Percentiles rank a stretch among this genome's conserved stretches.
Conservation (phyloP, 2,797 vertebrate genomes). For the Vultur gryphus region DNA sequence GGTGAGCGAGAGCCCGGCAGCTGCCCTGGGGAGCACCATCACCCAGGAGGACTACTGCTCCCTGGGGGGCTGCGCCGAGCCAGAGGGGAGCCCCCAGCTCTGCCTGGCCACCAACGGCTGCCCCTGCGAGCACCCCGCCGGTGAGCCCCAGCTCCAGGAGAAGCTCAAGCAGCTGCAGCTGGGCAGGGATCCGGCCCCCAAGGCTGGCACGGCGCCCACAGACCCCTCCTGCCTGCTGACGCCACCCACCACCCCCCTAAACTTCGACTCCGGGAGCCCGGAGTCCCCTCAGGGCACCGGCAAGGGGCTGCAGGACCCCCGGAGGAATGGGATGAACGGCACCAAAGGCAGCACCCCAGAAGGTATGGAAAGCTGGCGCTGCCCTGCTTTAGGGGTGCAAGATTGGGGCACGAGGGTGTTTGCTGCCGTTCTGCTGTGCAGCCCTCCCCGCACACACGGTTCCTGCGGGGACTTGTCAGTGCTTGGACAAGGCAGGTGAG, state of each 20-base stretch:
- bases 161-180: constrained; percentile 67
- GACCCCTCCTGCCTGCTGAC: constrained; percentile 88
- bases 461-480: not conserved
- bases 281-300: constrained; percentile 59
- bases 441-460: rapidly evolving
- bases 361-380: constrained; percentile 67
- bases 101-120: not conserved
- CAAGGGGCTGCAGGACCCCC: constrained; percentile 64
- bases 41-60: not conserved
- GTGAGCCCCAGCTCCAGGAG: constrained; percentile 53
- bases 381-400: not conserved
- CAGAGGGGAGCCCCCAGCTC: not conserved
- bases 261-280: constrained; percentile 66
- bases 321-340: constrained; percentile 69
- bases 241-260: constrained; percentile 86
- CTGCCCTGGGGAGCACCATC: not conserved
- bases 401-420: not conserved
- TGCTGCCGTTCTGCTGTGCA: not conserved
- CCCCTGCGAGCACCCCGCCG: not conserved
- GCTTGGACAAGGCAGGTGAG: not conserved
- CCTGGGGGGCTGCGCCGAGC: not conserved
- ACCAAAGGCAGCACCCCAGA: constrained; percentile 76
- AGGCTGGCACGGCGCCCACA: constrained; percentile 3
- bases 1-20: not conserved
- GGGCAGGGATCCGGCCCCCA: constrained; percentile 65